A percentile compares a stretch with the other conserved stretches of the same genome.
These are phyloP conservation scores for Micropoecilia bifurca DNA, from an alignment of 2,797 vertebrate species.

Conservation along the genomic window DNA sequence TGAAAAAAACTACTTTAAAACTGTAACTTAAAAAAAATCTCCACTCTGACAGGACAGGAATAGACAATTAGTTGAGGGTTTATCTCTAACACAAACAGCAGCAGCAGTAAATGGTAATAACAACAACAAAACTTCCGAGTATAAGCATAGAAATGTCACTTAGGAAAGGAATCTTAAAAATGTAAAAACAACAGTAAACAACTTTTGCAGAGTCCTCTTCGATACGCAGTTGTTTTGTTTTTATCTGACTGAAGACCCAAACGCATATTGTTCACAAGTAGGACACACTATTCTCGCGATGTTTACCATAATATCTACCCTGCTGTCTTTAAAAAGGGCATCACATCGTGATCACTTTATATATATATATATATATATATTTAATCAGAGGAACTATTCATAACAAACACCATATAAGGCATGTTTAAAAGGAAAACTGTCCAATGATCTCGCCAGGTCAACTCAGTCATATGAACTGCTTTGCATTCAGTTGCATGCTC, in stretches of 20 bases:
- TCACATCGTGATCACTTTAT: not conserved
- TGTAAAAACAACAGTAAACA: not conserved
- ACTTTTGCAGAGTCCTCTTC: not conserved
- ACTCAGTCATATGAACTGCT: not conserved
- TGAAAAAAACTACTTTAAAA: not conserved
- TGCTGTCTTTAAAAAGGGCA: not conserved
- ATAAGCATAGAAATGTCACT: not conserved
- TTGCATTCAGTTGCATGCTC: not conserved
- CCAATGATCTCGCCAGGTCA: not conserved
- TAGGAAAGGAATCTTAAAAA: not conserved
- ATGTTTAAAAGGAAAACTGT: not conserved
- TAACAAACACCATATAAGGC: not conserved
- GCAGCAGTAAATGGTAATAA: not conserved
- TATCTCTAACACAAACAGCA: not conserved
- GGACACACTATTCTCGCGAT: not conserved
- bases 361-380: not conserved
- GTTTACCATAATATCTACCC: not conserved
- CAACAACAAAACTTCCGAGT: not conserved
- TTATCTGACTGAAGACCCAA: not conserved
- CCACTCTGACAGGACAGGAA: not conserved
- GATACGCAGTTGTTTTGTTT: not conserved
- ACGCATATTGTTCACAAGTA: not conserved
- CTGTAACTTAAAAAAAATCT: not conserved
- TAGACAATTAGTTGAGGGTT: not conserved
- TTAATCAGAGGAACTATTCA: not conserved